phyloP scores from a whole-genome alignment of 2,113 vertebrate species.

The Aspiorhynchus laticeps region DNA sequence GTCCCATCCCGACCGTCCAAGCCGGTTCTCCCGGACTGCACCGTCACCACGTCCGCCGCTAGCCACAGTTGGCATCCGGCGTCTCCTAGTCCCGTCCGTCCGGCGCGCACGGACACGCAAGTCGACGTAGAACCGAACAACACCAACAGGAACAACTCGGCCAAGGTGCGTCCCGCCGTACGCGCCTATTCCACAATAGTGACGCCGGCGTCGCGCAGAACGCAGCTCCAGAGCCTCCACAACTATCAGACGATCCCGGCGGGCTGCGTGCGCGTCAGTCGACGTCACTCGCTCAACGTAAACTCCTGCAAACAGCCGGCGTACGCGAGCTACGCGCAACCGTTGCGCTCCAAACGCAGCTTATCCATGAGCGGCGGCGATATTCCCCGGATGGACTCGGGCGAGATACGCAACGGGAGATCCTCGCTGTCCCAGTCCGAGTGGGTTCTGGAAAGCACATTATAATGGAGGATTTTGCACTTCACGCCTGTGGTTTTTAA shows the following conservation, averaged over 20 bases:
- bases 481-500: conserved; percentile 62
- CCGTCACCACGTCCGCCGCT: conserved; percentile 86
- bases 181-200: conserved; percentile 69
- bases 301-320: conserved; percentile 76
- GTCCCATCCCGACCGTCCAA: conserved; percentile 66
- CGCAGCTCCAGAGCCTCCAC: conserved; percentile 78
- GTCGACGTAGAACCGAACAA: conserved; percentile 82
- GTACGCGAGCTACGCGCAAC: conserved; percentile 69
- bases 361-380: conserved; percentile 89
- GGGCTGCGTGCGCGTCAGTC: conserved; percentile 79
- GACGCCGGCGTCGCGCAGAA: conserved; percentile 78
- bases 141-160: conserved; percentile 94
- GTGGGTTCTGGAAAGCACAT: conserved; percentile 90
- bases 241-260: conserved; percentile 93
- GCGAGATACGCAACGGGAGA: conserved; percentile 72
- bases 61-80: conserved; percentile 89
- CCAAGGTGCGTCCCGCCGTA: conserved; percentile 40
- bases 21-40: conserved; percentile 79
- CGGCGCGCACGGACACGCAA: conserved; percentile 81
- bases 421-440: conserved; percentile 84
- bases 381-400: conserved; percentile 75
- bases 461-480: conserved; percentile 71
- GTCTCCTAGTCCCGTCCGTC: conserved; percentile 81
- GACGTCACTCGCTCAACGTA: conserved; percentile 85
- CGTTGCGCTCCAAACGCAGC: conserved; percentile 80